Base-by-base conservation (phyloP, 2,113 vertebrate genomes). In the Orientallactaga bullata region DNA sequence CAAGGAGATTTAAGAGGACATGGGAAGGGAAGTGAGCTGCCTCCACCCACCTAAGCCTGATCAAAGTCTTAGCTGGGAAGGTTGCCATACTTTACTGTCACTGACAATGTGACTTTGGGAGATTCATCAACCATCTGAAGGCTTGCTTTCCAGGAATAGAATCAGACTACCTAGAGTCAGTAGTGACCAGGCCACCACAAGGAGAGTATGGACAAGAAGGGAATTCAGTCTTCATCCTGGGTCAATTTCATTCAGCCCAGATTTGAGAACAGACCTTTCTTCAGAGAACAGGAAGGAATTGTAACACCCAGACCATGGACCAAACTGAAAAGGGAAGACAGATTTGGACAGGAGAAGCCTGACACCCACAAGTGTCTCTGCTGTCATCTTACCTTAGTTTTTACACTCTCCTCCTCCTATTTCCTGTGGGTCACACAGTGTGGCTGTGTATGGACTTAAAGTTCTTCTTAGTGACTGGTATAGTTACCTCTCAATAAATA, bases 141-240 rank as follows among this genome's bases (percentile, higher is more conserved):
- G 28, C 18, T 79, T 0, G 2, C 51, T 37, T 89, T 66, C 17
- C 26, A 8, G n/a, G 30, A n/a, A 63, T 23, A 20, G 7, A 73
- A 72, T 78, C 21, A 0, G 85, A 60, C 3, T 47, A n/a, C 9
- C 2, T 8, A 7, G n/a, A 47, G 39, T 32, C 32, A 16, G 73
- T 13, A 51, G 68, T 0, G 0, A 26, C n/a, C 77, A 58, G 55
- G 63, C 42, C 47, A 4, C 37, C 0, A 1, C 12, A 1, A 55
- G n/a, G 58, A 74, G 47, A 55, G 3, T 7, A 23, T 16, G 18
- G 51, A 60, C 35, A 42, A 13, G 74, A 85, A 10, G 58, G 60
- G 71, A n/a, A 1, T 60, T n/a, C 77, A 66, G 16, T 9, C 51
- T 58, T 69, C 30, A 17, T 89, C 7, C 55, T 11, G 11, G 47